Conservation (phyloP, 2,797 vertebrate genomes). For the Premnoplex brunnescens region DNA sequence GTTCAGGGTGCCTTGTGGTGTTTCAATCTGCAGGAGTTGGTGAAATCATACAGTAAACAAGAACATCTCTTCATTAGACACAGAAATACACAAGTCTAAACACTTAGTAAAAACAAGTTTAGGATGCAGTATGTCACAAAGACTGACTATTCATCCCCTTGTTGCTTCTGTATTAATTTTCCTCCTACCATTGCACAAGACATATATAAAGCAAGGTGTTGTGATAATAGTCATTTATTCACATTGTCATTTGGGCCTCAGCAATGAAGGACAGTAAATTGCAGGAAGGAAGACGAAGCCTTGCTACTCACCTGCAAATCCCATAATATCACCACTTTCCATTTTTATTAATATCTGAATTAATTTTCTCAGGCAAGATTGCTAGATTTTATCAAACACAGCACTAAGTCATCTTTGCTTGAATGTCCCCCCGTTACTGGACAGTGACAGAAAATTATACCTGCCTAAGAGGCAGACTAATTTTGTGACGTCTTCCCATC, state of each 20-base stretch:
- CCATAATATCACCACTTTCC: not conserved
- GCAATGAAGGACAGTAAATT: not conserved
- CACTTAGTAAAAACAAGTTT: not conserved
- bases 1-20: not conserved
- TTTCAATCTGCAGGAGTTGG: not conserved
- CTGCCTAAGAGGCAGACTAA: not conserved
- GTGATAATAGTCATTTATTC: not conserved
- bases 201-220: not conserved
- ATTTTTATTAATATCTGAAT: not conserved
- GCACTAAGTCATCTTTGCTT: not conserved
- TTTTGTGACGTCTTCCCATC: not conserved
- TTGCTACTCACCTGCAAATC: not conserved
- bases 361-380: not conserved
- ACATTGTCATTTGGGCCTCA: not conserved
- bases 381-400: not conserved
- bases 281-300: not conserved
- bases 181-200: not conserved
- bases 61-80: not conserved
- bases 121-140: not conserved
- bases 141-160: not conserved
- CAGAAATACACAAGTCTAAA: not conserved
- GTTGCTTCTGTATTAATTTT: slow-evolving; percentile 29
- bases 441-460: not conserved
- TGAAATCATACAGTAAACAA: not conserved
- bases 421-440: accelerated